Conservation (phyloP, 2,888 invertebrate genomes). For the Endotricha flammealis region DNA sequence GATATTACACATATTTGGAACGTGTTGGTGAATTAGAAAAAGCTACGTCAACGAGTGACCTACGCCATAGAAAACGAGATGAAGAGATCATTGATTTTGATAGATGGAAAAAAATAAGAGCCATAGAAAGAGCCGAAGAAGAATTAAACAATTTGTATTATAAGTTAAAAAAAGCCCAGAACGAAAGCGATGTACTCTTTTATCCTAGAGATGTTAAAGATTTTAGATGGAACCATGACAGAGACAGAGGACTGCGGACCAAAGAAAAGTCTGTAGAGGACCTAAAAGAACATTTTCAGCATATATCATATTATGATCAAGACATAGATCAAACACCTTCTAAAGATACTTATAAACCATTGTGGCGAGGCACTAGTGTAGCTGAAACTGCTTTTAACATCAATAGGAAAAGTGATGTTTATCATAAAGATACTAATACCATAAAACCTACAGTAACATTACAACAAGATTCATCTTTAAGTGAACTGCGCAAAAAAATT, state of each 20-base stretch:
- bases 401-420: constrained; percentile 77
- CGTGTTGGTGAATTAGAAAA: constrained; percentile 89
- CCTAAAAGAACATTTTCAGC: constrained; percentile 86
- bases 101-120: constrained; percentile 89
- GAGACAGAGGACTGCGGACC: constrained; percentile 86
- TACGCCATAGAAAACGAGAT: constrained; percentile 84
- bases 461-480: constrained; percentile 60
- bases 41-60: constrained; percentile 83
- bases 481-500: constrained; percentile 61
- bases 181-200: constrained; percentile 90
- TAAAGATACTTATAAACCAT: constrained; percentile 86
- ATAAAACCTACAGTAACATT: constrained; percentile 43
- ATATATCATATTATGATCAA: constrained; percentile 76
- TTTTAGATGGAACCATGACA: constrained; percentile 86
- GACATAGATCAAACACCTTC: constrained; percentile 59
- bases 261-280: constrained; percentile 94
- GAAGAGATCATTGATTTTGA: constrained; percentile 92
- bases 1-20: constrained; percentile 91
- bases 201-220: constrained; percentile 85
- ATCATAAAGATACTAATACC: constrained; percentile 39
- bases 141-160: constrained; percentile 87
- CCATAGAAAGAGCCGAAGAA: constrained; percentile 88
- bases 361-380: constrained; percentile 91
- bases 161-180: constrained; percentile 87
- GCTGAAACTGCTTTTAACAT: constrained; percentile 86